Base-by-base conservation (phyloP, 2,888 invertebrate genomes). In the Heliconius aoede region DNA sequence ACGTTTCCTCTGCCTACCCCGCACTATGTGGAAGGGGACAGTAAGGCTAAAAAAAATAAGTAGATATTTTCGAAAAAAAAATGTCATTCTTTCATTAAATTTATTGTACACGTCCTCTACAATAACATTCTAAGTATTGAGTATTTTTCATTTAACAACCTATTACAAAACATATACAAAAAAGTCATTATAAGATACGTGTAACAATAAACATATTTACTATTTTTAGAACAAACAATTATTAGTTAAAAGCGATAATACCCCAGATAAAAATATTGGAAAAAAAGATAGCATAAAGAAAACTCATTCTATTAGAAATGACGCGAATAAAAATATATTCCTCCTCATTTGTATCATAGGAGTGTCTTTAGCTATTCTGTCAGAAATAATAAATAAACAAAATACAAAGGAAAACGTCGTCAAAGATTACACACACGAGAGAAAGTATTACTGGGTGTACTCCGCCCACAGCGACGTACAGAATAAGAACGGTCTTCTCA, bases 401-500 rank as follows among this genome's bases (percentile, higher is more conserved):
- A 88, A 87, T 76, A 86, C 85, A 80, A 85, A 84, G 74, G 82
- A 83, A 55, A 82, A 81, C 73, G n/a, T 61, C 13, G 80, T 77
- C 78, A 84, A 80, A 78, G 83, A 85, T 71, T 78, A 83, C 2
- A 69, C 51, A 51, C 74, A 55, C 3, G 78, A 79, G 55, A 87
- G 82, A 79, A 86, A 83, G 72, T 83, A 83, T 55, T 97, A 95
- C 85, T 96, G 96, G 94, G 94, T 96, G 2, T 96, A 95, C 83
- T 95, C 96, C 0, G 94, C 90, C 74, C 88, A 91, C 80, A 85
- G 86, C 7, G 89, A 92, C n/a, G 95, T 96, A 1, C 95, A 96
- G 46, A 94, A 94, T 51, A 88, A 87, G 76, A 95, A 95, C 64
- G 97, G 97, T 0, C 95, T 97, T 82, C 92, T 98, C 76, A 96